Conservation (phyloP, 2,797 vertebrate genomes). For the Phrynocephalus forsythii region DNA sequence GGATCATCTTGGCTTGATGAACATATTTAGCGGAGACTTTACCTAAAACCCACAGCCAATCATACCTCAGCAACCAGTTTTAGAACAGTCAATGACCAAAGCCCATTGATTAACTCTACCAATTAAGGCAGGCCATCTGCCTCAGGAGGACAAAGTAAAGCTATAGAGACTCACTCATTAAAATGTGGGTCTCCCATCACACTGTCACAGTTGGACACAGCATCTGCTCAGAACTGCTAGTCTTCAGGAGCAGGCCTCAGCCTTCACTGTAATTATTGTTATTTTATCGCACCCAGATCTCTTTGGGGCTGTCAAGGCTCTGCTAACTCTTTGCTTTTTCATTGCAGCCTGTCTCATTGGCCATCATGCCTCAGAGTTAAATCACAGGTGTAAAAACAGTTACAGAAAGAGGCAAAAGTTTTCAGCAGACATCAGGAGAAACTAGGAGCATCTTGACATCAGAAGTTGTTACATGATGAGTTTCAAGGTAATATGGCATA, state of each 20-base stretch:
- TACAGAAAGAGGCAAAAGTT: constrained; percentile 50
- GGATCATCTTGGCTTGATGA: not conserved
- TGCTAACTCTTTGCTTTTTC: constrained; percentile 73
- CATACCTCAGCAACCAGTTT: constrained; percentile 34
- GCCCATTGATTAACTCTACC: not conserved
- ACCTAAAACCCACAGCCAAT: fast-evolving
- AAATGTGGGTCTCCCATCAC: constrained; percentile 33
- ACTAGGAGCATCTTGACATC: constrained; percentile 23
- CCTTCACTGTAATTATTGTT: constrained; percentile 65
- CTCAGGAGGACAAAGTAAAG: constrained; percentile 42
- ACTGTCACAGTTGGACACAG: constrained; percentile 51
- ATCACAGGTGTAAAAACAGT: constrained; percentile 64
- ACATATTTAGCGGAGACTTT: not conserved
- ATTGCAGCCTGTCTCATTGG: constrained; percentile 47
- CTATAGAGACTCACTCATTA: constrained; percentile 31
- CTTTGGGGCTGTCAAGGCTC: constrained; percentile 69
- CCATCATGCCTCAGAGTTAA: constrained; percentile 59
- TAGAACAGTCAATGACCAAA: constrained; percentile 1
- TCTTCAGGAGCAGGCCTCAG: constrained; percentile 67
- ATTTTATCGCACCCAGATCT: constrained; percentile 72
- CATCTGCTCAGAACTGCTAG: constrained; percentile 74
- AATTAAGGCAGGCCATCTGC: not conserved
- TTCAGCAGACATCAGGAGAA: constrained; percentile 44
- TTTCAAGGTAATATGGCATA: not conserved
- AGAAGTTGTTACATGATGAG: constrained; percentile 32